Base-by-base conservation (phyloP, 53 echinoderm and acorn worm species). In the Glandiceps talaboti region DNA sequence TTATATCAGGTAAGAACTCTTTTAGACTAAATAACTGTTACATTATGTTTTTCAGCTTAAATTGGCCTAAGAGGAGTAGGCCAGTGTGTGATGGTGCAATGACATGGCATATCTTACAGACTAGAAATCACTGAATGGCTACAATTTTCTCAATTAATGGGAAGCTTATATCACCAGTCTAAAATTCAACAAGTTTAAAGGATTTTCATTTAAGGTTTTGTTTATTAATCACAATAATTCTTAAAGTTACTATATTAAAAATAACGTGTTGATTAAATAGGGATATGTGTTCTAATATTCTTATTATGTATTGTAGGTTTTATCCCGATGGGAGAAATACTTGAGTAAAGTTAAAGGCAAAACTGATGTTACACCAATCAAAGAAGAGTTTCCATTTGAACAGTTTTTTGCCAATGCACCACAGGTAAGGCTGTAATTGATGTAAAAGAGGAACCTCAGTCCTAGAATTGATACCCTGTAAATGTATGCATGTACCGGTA, bases 281-380 rank as follows among this genome's bases (percentile, higher is more conserved):
- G n/a, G n/a, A n/a, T n/a, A n/a, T n/a, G n/a, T n/a, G n/a, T n/a
- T n/a, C n/a, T n/a, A n/a, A n/a, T n/a, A n/a, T n/a, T n/a, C n/a
- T n/a, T n/a, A n/a, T n/a, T n/a, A n/a, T n/a, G n/a, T n/a, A 76
- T 33, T 30, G 20, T 80, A 96, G 97, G 93, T 96, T 32, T 88
- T 96, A 25, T 90, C 97, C 28, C 86, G 97, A 76, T 96, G 97
- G 97, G 97, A 96, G 89, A 96, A 96, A 91, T 96, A 92, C 32
- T 81, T 96, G 80, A 96, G 97, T 80, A 85, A 87, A 27, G 89
- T 91, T 28, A 88, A 88, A 74, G 77, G 78, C 33, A 83, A 87
- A 73, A 80, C 78, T 25, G 87, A 85, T 1, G 78, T 85, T 1
- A 87, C 80, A 73, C 86, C 76, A 32, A 93, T 96, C 45, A 33